Conservation (phyloP, 1,140 invertebrate species). For the Sitobion miscanthi region DNA sequence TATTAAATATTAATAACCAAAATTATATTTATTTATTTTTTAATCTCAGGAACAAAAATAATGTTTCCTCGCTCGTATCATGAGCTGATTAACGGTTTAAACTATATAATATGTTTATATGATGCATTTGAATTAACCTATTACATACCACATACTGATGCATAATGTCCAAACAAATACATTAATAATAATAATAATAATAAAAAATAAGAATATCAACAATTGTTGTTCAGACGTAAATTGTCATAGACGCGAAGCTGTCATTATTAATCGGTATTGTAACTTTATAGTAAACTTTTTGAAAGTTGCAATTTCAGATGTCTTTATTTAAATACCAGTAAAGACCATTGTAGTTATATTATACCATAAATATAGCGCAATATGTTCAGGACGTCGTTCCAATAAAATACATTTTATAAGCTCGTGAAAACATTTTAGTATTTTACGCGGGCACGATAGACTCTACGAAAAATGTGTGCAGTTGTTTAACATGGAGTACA, state of each 20-base stretch:
- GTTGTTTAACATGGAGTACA: neutral
- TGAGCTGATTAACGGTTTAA: neutral
- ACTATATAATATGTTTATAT: neutral
- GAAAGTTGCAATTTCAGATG: neutral
- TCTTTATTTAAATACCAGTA: neutral
- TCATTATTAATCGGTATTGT: neutral
- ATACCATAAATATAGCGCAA: neutral
- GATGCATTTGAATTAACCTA: neutral
- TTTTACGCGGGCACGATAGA: neutral
- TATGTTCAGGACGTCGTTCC: neutral
- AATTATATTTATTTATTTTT: neutral
- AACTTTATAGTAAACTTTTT: neutral
- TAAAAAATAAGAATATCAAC: neutral
- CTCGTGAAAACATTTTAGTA: neutral
- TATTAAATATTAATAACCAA: constrained; percentile 30
- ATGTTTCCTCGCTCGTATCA: neutral
- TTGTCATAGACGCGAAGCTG: neutral
- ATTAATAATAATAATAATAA: neutral
- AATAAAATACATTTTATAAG: neutral
- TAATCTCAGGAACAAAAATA: neutral
- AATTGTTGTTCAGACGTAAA: neutral
- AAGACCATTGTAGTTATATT: neutral
- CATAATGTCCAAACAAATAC: neutral
- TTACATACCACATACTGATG: neutral
- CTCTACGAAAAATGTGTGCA: neutral